phyloP scores from a whole-genome alignment of 2,888 invertebrate species.

The Diaperis boleti region DNA sequence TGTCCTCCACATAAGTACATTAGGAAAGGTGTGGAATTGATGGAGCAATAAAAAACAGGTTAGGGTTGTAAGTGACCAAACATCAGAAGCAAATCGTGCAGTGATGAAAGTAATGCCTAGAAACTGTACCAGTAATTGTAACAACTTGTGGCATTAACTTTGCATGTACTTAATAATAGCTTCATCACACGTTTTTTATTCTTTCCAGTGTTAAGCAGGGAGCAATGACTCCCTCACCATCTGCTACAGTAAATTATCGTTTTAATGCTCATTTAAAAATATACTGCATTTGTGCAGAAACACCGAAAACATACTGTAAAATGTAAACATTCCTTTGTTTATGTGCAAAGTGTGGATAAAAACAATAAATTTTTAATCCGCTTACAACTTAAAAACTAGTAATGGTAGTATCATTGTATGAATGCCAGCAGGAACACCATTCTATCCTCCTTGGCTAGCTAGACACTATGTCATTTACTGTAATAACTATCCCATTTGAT shows the following conservation, averaged over 20 bases:
- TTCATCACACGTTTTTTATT: neutral
- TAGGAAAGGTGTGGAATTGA: no score
- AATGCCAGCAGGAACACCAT: neutral
- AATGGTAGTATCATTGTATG: no score
- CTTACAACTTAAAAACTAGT: no score
- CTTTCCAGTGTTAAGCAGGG: neutral
- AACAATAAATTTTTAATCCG: no score
- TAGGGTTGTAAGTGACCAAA: no score
- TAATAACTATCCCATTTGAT: constrained; percentile 11
- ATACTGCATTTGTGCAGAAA: neutral
- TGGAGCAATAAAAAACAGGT: no score
- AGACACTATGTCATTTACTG: neutral
- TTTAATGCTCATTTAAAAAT: constrained; percentile 10
- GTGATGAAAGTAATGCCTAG: no score
- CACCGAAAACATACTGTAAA: neutral
- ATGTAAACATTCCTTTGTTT: neutral
- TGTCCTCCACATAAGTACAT: no score
- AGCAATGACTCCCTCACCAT: constrained; percentile 4
- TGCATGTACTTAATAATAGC: constrained; percentile 2
- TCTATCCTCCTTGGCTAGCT: no score
- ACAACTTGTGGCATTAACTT: neutral
- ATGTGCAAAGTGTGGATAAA: no score
- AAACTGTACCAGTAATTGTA: neutral
- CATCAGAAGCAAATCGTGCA: no score
- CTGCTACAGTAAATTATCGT: neutral